Conservation (phyloP, 2,113 vertebrate species). For the Athene noctua region DNA sequence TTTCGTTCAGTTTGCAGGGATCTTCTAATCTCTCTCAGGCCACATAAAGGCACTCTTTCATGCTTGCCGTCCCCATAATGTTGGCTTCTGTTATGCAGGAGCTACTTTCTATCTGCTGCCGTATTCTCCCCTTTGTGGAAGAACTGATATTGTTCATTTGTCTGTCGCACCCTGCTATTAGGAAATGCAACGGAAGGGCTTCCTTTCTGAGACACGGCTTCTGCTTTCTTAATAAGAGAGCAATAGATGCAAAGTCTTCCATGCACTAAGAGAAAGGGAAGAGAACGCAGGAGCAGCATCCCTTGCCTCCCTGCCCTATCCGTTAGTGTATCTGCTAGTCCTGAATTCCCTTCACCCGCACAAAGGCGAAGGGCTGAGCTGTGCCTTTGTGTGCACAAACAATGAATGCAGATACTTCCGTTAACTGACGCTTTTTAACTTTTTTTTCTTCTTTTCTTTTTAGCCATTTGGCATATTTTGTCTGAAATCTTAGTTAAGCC, state of each 20-base stretch:
- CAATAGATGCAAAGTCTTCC: neutral
- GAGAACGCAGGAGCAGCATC: neutral
- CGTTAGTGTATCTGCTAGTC: neutral
- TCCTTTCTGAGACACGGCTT: neutral
- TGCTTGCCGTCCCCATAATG: neutral
- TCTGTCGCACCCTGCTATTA: neutral
- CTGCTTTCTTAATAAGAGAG: neutral
- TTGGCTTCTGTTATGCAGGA: constrained; percentile 1
- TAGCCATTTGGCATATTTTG: neutral
- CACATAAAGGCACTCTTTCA: neutral
- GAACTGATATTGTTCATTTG: neutral
- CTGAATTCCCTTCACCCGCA: neutral
- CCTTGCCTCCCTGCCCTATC: neutral
- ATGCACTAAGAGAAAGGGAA: neutral
- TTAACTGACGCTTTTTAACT: neutral
- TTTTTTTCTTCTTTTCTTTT: too few relatives aligned
- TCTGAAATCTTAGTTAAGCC: neutral
- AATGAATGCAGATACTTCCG: neutral
- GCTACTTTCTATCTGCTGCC: neutral
- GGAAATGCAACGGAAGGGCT: neutral
- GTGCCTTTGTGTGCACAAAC: neutral
- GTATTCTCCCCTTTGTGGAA: neutral
- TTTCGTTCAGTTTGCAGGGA: neutral
- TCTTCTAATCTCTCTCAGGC: neutral
- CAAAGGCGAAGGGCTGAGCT: neutral